These are phyloP conservation scores for Orgyia antiqua DNA, from an alignment of 2,888 invertebrate species.

Conservation along the genomic window DNA sequence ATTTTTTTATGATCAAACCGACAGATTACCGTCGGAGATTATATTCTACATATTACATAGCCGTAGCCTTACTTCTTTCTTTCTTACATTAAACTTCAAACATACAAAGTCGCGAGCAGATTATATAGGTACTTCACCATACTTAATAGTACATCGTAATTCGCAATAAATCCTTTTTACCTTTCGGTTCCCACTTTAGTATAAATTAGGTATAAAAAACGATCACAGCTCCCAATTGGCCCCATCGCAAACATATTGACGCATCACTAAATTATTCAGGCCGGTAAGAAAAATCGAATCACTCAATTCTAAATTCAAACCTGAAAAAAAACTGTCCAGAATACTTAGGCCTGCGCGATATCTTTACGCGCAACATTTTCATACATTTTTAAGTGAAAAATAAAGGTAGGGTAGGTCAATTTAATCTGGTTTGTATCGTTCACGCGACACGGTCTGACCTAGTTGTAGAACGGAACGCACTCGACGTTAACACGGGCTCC, in stretches of 20 bases:
- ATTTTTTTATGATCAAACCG: too few species aligned
- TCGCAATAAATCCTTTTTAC: too few species aligned
- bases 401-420: constrained; percentile 10
- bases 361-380: constrained; percentile 4
- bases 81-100: too few species aligned
- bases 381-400: constrained; percentile 6
- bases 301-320: constrained; percentile 15
- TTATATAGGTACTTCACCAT: too few species aligned
- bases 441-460: constrained; percentile 27
- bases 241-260: background rate
- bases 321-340: constrained; percentile 18
- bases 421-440: constrained; percentile 13
- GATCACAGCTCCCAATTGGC: background rate
- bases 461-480: constrained; percentile 32
- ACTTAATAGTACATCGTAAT: too few species aligned
- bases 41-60: too few species aligned
- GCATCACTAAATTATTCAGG: constrained; percentile 7
- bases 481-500: constrained; percentile 22
- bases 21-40: too few species aligned
- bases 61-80: too few species aligned
- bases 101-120: too few species aligned
- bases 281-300: constrained; percentile 11
- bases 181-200: too few species aligned
- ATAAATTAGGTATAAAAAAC: background rate
- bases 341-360: constrained; percentile 12